Percentiles rank a stretch among this genome's conserved stretches.
Conservation (phyloP, 2,797 vertebrate genomes). For the Semaprochilodus insignis region DNA sequence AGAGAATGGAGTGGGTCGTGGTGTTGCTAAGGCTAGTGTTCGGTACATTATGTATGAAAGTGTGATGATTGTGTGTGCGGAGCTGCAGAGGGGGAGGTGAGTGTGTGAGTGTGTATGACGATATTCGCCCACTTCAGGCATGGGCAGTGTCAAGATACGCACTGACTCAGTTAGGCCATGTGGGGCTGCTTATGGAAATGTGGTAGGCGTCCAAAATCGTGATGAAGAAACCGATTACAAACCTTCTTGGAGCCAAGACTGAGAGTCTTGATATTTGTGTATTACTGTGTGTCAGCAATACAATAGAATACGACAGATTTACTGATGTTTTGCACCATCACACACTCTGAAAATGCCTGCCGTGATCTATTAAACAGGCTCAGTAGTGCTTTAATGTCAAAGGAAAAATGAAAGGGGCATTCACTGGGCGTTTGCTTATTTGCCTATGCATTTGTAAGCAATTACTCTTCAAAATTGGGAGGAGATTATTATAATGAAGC, state of each 20-base stretch:
- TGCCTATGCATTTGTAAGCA: no score
- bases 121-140: constrained; percentile 76
- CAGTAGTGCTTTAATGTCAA: no score
- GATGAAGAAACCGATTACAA: constrained; percentile 47
- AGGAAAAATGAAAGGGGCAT: no score
- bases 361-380: no score
- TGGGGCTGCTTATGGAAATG: constrained; percentile 72
- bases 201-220: constrained; percentile 70
- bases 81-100: constrained; percentile 49
- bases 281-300: not conserved
- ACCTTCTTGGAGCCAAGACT: not conserved
- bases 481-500: no score
- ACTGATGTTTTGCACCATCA: no score
- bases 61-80: constrained; percentile 41
- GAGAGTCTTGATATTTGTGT: constrained; percentile 16
- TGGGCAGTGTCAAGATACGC: constrained; percentile 64
- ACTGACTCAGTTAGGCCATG: constrained; percentile 78
- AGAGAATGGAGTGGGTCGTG: constrained; percentile 31
- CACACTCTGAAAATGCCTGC: no score
- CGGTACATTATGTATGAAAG: constrained; percentile 45
- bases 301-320: not conserved
- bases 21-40: constrained; percentile 34
- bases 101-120: constrained; percentile 57
- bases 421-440: no score
- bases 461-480: no score